Conservation (phyloP, 53 echinoderm and acorn worm genomes). For the Crossaster papposus region DNA sequence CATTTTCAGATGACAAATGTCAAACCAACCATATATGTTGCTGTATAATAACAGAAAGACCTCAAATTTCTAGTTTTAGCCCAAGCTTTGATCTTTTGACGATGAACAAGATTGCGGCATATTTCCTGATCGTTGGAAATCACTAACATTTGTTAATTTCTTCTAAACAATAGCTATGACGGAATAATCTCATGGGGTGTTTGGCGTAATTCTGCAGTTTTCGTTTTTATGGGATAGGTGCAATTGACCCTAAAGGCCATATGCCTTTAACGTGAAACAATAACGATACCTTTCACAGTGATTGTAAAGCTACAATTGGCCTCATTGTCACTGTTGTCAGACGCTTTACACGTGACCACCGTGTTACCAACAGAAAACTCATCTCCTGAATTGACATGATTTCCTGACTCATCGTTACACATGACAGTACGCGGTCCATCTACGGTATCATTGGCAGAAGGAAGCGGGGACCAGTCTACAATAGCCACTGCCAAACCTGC, state of each 20-base stretch:
- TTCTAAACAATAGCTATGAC: too few species aligned
- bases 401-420: not conserved
- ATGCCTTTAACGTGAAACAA: not conserved
- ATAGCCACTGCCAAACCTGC: not conserved
- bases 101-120: too few species aligned
- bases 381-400: not conserved
- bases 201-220: too few species aligned
- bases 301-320: slow-evolving; percentile 2
- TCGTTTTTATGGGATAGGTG: too few species aligned
- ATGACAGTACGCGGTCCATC: not conserved
- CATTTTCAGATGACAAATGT: not conserved
- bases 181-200: too few species aligned
- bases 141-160: too few species aligned
- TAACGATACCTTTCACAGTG: slow-evolving; percentile 11
- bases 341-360: slow-evolving; percentile 17
- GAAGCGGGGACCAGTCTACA: not conserved
- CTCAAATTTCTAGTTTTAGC: too few species aligned
- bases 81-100: too few species aligned
- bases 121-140: too few species aligned
- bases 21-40: not conserved
- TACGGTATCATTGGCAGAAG: slow-evolving; percentile 16
- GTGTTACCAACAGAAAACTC: slow-evolving; percentile 9
- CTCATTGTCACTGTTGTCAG: slow-evolving; percentile 10
- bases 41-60: too few species aligned
- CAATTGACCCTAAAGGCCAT: too few species aligned